Base-by-base conservation (phyloP, 2,888 invertebrate species). In the Carcina quercana region DNA sequence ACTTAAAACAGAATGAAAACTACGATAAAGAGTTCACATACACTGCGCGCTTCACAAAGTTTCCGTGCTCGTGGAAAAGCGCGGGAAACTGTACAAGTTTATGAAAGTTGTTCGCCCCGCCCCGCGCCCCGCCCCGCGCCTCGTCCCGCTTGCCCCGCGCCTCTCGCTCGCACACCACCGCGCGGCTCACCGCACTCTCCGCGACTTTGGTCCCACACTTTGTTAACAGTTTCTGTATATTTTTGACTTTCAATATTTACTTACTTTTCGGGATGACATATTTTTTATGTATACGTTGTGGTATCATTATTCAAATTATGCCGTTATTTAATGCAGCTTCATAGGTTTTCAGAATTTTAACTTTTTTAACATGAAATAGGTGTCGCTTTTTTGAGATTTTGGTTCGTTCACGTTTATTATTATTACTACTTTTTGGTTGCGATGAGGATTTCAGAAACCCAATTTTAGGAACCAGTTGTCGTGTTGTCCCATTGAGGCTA, bases 31-130 rank as follows among this genome's bases (percentile, higher is more conserved):
- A n/a, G 8, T 7, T 19, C 13, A 20, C 24, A 24, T 25, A 13
- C n/a, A n/a, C 5, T 25, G 17, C 26, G 31, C 8, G 13, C 41
- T 50, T 50, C 45, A 6, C n/a, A 22, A 22, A 22, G 10, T n/a
- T n/a, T n/a, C n/a, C 22, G 22, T 11, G 22, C 5, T 6, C 6
- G 6, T 11, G 11, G 58, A 42, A 71, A 71, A 72, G 65, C 76
- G 78, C 78, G 76, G 76, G 78, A 79, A 80, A 80, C 59, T 72
- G 59, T 34, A 35, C 34, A 78, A 74, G 59, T 73, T 67, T 37
- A 35, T 43, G 45, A 50, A 68, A 75, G 67, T 73, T 66, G 42
- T 43, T 32, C 39, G 50, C 56, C 55, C 47, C 67, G 70, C 62
- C 72, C 69, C 59, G 59, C 69, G 63, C 69, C 70, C 53, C 53